phyloP scores from a whole-genome alignment of 2,113 vertebrate genomes.

The Struthio camelus region DNA sequence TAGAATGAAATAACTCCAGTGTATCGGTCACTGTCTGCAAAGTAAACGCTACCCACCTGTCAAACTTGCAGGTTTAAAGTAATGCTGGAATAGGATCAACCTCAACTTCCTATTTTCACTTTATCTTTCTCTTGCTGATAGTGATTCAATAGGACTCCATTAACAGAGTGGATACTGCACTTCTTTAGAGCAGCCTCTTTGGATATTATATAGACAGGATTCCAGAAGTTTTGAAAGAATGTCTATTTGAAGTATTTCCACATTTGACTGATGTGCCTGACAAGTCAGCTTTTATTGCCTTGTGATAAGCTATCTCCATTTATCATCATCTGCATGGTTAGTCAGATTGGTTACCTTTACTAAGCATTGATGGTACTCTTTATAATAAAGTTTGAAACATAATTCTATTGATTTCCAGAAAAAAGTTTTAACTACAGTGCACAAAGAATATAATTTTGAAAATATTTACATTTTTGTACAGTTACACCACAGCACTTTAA shows the following conservation, averaged over 20 bases:
- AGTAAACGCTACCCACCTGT: accelerated
- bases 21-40: not conserved
- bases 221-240: not conserved
- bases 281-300: not conserved
- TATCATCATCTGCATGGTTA: not conserved
- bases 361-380: not conserved
- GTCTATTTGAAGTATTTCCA: not conserved
- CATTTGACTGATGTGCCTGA: not conserved
- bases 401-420: slow-evolving; percentile 29
- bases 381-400: not conserved
- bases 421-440: slow-evolving; percentile 54
- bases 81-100: not conserved
- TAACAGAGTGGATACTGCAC: accelerated
- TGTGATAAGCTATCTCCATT: not conserved
- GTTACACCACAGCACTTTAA: slow-evolving; percentile 59
- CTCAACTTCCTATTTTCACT: not conserved
- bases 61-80: not conserved
- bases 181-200: not conserved
- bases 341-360: not conserved
- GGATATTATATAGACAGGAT: no score
- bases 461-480: slow-evolving; percentile 72
- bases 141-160: not conserved
- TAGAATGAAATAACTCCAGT: not conserved
- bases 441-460: slow-evolving; percentile 65
- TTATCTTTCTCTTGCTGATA: not conserved